Evolutionary conservation across 2,113 vertebrate species (phyloP).

Genomic region (Scopus umbretta): DNA sequence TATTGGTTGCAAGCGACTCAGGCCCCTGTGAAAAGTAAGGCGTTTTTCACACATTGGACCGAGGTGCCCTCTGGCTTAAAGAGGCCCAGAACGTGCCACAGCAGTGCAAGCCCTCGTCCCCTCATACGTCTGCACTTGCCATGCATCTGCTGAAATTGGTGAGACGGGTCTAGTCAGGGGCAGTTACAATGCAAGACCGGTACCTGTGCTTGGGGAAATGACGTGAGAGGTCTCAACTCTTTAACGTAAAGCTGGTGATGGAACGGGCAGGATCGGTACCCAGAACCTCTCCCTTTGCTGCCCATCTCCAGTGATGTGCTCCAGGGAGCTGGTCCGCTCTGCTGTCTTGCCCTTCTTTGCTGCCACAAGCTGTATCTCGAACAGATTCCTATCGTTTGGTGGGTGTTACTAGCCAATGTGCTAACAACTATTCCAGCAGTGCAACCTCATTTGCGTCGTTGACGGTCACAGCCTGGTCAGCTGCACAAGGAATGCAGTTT

Average conservation of each 20-base stretch:
- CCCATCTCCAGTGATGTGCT: background rate
- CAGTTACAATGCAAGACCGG: background rate
- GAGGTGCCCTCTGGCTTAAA: background rate
- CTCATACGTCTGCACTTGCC: accelerated
- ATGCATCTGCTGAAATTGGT: background rate
- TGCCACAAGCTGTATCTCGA: background rate
- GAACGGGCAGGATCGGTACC: background rate
- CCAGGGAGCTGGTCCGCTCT: background rate
- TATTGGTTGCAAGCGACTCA: background rate
- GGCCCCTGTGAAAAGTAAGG: background rate
- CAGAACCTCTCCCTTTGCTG: background rate
- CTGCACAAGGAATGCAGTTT: accelerated
- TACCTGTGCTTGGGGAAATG: background rate
- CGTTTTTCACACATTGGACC: background rate
- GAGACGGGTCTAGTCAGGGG: background rate
- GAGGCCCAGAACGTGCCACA: background rate
- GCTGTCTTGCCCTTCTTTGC: background rate
- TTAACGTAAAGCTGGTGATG: background rate
- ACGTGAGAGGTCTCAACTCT: background rate
- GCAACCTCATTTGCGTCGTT: background rate
- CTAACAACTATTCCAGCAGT: background rate
- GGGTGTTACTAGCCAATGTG: background rate
- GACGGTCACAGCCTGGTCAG: background rate
- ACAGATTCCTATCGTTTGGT: background rate
- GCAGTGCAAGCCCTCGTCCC: accelerated